A percentile compares a stretch with the other conserved stretches of the same genome.
These are phyloP conservation scores for Acheta domesticus DNA, from an alignment of 2,888 invertebrate genomes.

Conservation along the genomic window DNA sequence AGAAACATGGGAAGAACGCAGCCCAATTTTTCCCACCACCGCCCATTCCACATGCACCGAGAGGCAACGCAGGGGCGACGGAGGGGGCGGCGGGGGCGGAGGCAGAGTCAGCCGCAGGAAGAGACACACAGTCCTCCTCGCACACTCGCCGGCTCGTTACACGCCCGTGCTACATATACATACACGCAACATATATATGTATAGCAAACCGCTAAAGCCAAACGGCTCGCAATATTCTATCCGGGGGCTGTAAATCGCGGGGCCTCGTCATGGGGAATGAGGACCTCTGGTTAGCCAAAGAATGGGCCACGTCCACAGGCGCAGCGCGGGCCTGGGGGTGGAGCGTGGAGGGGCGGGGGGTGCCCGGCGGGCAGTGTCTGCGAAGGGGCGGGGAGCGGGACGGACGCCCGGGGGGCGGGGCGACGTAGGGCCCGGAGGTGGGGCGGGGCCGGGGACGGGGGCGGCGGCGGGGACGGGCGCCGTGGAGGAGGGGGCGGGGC, in stretches of 20 bases:
- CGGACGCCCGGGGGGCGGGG: neutral
- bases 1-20: too few species aligned
- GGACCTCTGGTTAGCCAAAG: constrained; percentile 37
- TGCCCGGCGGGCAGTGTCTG: neutral
- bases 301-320: constrained; percentile 29
- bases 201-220: constrained; percentile 27
- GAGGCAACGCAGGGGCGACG: neutral
- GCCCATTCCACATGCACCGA: too few species aligned
- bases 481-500: neutral
- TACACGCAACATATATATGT: constrained; percentile 2
- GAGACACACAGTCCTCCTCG: too few species aligned
- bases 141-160: too few species aligned
- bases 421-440: neutral
- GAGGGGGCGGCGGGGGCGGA: neutral
- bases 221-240: constrained; percentile 28
- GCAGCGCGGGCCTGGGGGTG: neutral
- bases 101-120: too few species aligned
- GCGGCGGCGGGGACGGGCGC: too few species aligned
- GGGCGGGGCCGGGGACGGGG: neutral
- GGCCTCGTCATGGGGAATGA: constrained; percentile 36
- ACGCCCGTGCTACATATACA: neutral
- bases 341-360: neutral
- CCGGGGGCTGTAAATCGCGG: constrained; percentile 33
- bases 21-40: too few species aligned
- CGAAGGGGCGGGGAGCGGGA: too few species aligned